Percentiles rank a stretch among this genome's conserved stretches.
These are phyloP conservation scores for Alca torda DNA, from an alignment of 2,797 vertebrate species.

Conservation along the genomic window DNA sequence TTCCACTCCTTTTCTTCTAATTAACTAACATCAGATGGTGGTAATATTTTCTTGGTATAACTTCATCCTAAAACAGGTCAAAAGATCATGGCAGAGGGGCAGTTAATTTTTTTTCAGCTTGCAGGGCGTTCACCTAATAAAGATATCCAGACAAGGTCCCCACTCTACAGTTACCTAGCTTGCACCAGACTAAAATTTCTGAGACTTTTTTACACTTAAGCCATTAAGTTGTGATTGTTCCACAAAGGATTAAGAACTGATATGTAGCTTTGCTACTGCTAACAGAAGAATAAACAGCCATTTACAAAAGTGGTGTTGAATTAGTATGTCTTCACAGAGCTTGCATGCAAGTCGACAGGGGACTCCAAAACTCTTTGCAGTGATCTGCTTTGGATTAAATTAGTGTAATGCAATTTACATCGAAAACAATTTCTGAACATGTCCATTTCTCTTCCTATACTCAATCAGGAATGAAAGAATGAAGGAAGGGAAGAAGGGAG, in stretches of 20 bases:
- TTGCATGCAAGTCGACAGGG: neutral
- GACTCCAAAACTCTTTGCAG: constrained; percentile 50
- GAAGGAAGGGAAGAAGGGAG: neutral
- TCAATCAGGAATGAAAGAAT: neutral
- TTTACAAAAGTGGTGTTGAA: neutral
- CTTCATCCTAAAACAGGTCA: neutral
- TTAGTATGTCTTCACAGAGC: neutral
- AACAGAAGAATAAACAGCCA: neutral
- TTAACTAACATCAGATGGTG: neutral
- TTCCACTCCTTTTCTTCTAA: neutral
- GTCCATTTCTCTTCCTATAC: neutral
- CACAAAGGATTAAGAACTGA: neutral
- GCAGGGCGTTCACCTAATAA: neutral
- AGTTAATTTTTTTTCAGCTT: neutral
- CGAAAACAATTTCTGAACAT: constrained; percentile 2
- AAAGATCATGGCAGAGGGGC: neutral
- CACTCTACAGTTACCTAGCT: neutral
- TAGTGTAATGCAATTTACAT: constrained; percentile 14
- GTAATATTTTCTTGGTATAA: neutral
- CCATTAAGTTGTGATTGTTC: neutral
- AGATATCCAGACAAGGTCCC: neutral
- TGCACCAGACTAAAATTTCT: neutral
- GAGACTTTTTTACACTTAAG: neutral
- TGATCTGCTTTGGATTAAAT: constrained; percentile 5
- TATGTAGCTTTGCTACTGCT: neutral